Conservation (phyloP, 1,140 invertebrate species). For the Scaptodrosophila lebanonensis region DNA sequence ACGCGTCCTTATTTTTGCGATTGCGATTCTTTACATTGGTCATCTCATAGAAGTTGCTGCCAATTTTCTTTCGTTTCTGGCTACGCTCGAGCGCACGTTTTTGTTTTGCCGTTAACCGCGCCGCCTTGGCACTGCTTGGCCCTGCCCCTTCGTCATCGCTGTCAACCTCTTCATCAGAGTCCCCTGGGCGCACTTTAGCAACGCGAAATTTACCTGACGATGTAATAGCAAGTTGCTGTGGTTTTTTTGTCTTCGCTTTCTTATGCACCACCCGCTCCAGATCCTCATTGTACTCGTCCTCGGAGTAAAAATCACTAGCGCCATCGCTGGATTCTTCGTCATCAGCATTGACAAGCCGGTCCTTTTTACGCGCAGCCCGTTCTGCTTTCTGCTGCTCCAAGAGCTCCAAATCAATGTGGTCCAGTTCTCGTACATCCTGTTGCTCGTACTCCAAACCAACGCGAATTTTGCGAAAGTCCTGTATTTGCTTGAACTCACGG, state of each 20-base stretch:
- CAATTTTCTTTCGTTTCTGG: slow-evolving; percentile 90
- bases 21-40: slow-evolving; percentile 92
- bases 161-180: slow-evolving; percentile 43
- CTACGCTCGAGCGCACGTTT: slow-evolving; percentile 85
- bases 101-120: slow-evolving; percentile 86
- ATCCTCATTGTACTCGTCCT: slow-evolving; percentile 79
- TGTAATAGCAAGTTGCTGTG: slow-evolving; percentile 76
- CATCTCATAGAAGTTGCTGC: slow-evolving; percentile 95
- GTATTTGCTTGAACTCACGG: slow-evolving; percentile 78
- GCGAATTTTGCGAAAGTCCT: slow-evolving; percentile 90
- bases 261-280: slow-evolving; percentile 74
- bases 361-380: slow-evolving; percentile 69
- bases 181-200: slow-evolving; percentile 55
- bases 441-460: slow-evolving; percentile 85
- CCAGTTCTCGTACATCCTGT: slow-evolving; percentile 81
- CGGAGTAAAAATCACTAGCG: slow-evolving; percentile 82
- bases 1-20: slow-evolving; percentile 64
- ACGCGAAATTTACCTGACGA: slow-evolving; percentile 81
- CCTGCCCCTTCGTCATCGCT: slow-evolving; percentile 77
- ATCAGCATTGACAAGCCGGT: slow-evolving; percentile 53
- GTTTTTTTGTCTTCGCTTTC: slow-evolving; percentile 76
- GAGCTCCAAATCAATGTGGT: slow-evolving; percentile 79
- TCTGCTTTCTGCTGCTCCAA: slow-evolving; percentile 79
- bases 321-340: slow-evolving; percentile 77
- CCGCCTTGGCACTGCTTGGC: slow-evolving; percentile 46